Evolutionary conservation across 2,888 invertebrate species (phyloP).

Genomic region (Molanna angustata): DNA sequence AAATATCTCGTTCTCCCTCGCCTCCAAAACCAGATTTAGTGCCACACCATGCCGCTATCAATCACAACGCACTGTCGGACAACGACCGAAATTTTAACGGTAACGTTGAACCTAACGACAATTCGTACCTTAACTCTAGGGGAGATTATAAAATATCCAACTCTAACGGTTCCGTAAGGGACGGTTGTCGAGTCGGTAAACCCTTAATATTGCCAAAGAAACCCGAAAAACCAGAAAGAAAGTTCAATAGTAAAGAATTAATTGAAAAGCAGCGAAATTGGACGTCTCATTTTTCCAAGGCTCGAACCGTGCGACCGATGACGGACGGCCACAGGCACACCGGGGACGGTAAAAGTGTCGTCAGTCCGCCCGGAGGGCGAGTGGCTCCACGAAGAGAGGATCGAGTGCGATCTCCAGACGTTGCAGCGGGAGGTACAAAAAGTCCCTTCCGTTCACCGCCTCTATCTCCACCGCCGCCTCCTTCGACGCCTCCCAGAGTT

Average conservation of each 20-base stretch:
- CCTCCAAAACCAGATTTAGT: slow-evolving; percentile 54
- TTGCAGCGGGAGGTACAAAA: slow-evolving; percentile 39
- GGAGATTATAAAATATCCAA: slow-evolving; percentile 39
- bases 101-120: slow-evolving; percentile 48
- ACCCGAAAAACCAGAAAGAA: slow-evolving; percentile 81
- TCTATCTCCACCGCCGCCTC: slow-evolving; percentile 33
- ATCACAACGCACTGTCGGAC: slow-evolving; percentile 42
- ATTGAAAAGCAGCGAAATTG: slow-evolving; percentile 91
- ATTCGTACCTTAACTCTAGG: slow-evolving; percentile 25
- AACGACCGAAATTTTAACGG: slow-evolving; percentile 41
- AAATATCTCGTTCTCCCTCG: slow-evolving; percentile 42
- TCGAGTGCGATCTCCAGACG: slow-evolving; percentile 34
- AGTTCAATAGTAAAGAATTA: slow-evolving; percentile 78
- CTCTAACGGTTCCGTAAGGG: slow-evolving; percentile 49
- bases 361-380: slow-evolving; percentile 18
- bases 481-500: slow-evolving; percentile 36
- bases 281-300: slow-evolving; percentile 87
- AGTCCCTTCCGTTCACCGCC: slow-evolving; percentile 34
- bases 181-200: slow-evolving; percentile 44
- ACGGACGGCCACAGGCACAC: slow-evolving; percentile 61
- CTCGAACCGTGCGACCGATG: slow-evolving; percentile 61
- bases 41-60: slow-evolving; percentile 41
- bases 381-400: slow-evolving; percentile 27
- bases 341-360: slow-evolving; percentile 46
- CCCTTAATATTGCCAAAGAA: slow-evolving; percentile 63